Conservation (phyloP, 2,888 invertebrate genomes). For the Coleophora flavipennella region DNA sequence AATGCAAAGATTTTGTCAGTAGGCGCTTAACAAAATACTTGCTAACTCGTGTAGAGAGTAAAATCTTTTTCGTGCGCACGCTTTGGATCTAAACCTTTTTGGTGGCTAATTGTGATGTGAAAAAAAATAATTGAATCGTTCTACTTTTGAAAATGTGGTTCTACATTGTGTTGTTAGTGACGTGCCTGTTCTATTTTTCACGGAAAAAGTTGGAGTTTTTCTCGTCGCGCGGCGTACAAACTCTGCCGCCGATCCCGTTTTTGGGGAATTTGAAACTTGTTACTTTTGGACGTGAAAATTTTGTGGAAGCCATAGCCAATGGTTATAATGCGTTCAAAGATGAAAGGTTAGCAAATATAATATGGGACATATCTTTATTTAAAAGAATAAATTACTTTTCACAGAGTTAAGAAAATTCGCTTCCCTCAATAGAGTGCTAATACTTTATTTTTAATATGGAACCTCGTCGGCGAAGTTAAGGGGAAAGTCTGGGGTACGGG, state of each 20-base stretch:
- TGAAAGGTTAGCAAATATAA: constrained; percentile 33
- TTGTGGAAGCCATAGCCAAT: constrained; percentile 40
- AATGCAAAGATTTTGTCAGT: constrained; percentile 15
- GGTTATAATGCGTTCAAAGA: constrained; percentile 41
- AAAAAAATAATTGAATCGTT: no score
- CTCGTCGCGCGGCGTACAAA: constrained; percentile 35
- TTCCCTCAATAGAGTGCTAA: no score
- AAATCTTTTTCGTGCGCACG: background rate
- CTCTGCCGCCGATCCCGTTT: constrained; percentile 36
- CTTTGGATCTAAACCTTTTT: background rate
- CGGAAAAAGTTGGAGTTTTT: constrained; percentile 34
- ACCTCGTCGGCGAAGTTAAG: no score
- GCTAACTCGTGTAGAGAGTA: background rate
- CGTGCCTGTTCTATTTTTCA: constrained; percentile 33
- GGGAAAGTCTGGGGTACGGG: no score
- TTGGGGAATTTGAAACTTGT: constrained; percentile 46
- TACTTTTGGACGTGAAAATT: constrained; percentile 41
- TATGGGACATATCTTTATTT: background rate
- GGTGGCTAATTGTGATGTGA: no score
- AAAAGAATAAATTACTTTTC: background rate
- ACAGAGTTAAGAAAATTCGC: no score
- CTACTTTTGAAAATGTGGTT: constrained; percentile 25
- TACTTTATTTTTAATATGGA: no score
- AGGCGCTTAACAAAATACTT: constrained; percentile 13
- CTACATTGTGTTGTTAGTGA: constrained; percentile 28